Evolutionary conservation across 2,113 vertebrate genomes (phyloP).

Genomic region (Brachyhypopomus gauderio): DNA sequence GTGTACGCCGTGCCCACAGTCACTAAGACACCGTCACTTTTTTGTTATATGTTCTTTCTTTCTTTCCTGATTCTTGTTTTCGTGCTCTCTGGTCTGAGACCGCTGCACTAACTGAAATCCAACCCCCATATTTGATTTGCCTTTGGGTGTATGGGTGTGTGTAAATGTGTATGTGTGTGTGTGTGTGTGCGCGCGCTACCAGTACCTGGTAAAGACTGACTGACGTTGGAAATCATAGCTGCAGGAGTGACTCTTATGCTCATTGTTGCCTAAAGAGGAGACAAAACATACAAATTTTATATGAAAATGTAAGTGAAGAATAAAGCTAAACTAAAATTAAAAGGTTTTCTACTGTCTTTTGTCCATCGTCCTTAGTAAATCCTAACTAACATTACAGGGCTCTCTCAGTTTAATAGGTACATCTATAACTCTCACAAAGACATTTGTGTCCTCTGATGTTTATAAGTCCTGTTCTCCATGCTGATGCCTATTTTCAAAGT

Average conservation of each 20-base stretch:
- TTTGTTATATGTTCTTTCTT: neutral
- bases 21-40: neutral
- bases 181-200: conserved; percentile 25
- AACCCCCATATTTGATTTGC: conserved; percentile 60
- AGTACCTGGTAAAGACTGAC: conserved; percentile 52
- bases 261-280: conserved; percentile 73
- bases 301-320: conserved; percentile 73
- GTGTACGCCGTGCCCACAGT: neutral
- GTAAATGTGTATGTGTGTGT: conserved; percentile 51
- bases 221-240: conserved; percentile 60
- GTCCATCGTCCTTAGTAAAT: neutral
- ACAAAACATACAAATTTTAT: conserved; percentile 64
- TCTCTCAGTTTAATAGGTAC: neutral
- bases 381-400: neutral
- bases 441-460: no score
- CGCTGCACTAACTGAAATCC: conserved; percentile 65
- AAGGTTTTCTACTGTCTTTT: conserved; percentile 10
- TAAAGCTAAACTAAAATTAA: conserved; percentile 52
- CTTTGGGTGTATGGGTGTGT: conserved; percentile 59
- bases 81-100: conserved; percentile 62
- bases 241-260: conserved; percentile 70
- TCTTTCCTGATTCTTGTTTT: neutral
- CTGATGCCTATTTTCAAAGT: no score
- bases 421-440: no score
- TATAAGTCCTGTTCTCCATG: no score